These are phyloP conservation scores for Chiropotes sagulatus DNA, from an alignment of 2,797 vertebrate species.

Conservation along the genomic window DNA sequence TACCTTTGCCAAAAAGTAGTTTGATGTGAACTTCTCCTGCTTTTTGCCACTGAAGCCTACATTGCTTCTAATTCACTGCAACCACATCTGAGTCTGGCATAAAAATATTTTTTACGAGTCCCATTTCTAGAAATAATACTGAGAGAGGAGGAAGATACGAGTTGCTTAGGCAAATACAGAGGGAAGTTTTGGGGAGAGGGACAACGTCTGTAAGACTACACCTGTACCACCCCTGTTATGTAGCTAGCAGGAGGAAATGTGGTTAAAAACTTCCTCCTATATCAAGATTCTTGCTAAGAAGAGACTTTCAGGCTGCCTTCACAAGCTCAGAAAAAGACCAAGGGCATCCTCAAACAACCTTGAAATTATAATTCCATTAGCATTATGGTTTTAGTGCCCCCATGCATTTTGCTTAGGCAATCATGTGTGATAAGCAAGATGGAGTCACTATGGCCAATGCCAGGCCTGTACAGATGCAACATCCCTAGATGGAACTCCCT, in stretches of 20 bases:
- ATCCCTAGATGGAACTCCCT: not conserved
- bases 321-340: not conserved
- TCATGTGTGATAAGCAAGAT: not conserved
- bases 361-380: not conserved
- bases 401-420: not conserved
- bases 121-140: not conserved
- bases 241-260: not conserved
- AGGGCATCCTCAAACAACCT: not conserved
- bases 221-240: not conserved
- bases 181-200: not conserved
- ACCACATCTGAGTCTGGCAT: not conserved
- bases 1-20: not conserved
- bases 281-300: not conserved
- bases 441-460: not conserved
- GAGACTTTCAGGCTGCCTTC: not conserved
- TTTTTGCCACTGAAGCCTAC: not conserved
- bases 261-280: not conserved
- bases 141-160: not conserved
- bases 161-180: not conserved
- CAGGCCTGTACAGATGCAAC: not conserved
- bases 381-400: not conserved
- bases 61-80: not conserved
- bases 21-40: not conserved
- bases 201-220: not conserved
- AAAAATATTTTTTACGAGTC: not conserved